Evolutionary conservation across 2,113 vertebrate species (phyloP).

Genomic region (Rostratula benghalensis): DNA sequence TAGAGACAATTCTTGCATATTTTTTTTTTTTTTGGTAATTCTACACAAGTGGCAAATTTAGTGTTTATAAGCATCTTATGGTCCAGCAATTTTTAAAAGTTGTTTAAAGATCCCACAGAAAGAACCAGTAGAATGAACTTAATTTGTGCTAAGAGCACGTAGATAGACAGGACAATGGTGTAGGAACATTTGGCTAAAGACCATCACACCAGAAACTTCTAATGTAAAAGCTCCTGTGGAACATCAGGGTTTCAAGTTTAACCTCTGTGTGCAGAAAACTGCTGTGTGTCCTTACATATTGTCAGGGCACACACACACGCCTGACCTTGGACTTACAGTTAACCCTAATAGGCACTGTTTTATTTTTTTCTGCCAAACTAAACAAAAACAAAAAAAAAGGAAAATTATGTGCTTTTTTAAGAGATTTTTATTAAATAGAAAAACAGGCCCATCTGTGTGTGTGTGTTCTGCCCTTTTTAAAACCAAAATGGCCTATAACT

Average conservation of each 20-base stretch:
- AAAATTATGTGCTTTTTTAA: not conserved
- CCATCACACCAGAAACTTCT: not conserved
- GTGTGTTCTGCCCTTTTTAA: not conserved
- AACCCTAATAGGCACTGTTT: not conserved
- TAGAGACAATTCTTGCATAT: not conserved
- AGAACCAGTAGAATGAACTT: not conserved
- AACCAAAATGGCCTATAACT: not conserved
- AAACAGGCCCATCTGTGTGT: not conserved
- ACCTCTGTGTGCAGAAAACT: not conserved
- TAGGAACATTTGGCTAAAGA: not conserved
- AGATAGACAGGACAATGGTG: not conserved
- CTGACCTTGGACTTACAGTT: not conserved
- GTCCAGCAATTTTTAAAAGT: not conserved
- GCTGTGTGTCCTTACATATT: not conserved
- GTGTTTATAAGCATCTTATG: not conserved
- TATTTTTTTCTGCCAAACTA: not conserved
- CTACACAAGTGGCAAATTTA: not conserved
- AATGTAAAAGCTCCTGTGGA: not conserved
- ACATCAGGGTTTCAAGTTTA: not conserved
- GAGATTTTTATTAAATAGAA: not conserved
- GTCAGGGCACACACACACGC: not conserved
- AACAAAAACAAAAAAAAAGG: rapidly evolving
- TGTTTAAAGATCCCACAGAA: not conserved
- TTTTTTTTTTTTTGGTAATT: not conserved
- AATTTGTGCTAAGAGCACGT: not conserved